A percentile compares a stretch with the other conserved stretches of the same genome.
These are phyloP conservation scores for Tenodera sinensis DNA, from an alignment of 2,888 invertebrate species.

Conservation along the genomic window DNA sequence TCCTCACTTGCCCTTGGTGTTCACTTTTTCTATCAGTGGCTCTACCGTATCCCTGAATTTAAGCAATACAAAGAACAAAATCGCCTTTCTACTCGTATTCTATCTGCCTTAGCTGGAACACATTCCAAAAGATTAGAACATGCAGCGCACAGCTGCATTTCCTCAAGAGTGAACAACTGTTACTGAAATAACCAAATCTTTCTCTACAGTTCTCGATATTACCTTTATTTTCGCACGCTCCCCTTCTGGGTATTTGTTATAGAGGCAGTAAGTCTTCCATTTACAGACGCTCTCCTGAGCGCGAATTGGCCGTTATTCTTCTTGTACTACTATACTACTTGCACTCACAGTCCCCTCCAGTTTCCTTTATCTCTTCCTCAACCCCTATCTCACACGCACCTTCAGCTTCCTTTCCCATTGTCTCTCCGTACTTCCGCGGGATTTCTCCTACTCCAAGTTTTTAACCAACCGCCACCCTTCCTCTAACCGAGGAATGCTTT, in stretches of 20 bases:
- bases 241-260: background rate
- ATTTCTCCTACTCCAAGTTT: background rate
- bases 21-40: too few relatives aligned
- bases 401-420: background rate
- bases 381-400: background rate
- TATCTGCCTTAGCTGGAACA: too few relatives aligned
- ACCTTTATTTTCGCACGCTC: background rate
- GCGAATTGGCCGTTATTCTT: constrained; percentile 13
- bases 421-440: background rate
- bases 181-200: background rate
- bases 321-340: background rate
- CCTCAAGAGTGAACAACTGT: background rate
- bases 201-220: background rate
- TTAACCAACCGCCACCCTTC: background rate
- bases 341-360: background rate
- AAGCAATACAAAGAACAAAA: too few relatives aligned
- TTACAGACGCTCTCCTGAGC: constrained; percentile 1
- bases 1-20: too few relatives aligned
- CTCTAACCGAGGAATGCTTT: background rate
- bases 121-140: too few relatives aligned
- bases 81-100: too few relatives aligned
- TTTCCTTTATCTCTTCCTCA: background rate
- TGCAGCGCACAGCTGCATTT: too few relatives aligned
- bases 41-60: too few relatives aligned
- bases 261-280: background rate